phyloP scores from a whole-genome alignment of 2,797 vertebrate genomes.

The Hippopotamyrus pictus region DNA sequence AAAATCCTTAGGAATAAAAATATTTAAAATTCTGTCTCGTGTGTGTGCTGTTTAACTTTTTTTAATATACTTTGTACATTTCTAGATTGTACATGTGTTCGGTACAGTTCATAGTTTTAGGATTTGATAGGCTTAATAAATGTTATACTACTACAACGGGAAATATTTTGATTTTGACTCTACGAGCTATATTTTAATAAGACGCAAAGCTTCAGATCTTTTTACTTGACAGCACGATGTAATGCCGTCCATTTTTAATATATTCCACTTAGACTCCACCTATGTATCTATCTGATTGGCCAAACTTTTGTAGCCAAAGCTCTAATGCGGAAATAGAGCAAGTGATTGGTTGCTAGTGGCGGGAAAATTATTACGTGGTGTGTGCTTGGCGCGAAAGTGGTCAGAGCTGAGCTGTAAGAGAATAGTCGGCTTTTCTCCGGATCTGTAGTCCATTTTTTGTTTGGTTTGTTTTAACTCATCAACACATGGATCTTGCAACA shows the following conservation, averaged over 20 bases:
- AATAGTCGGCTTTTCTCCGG: not conserved
- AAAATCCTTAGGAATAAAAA: constrained; percentile 20
- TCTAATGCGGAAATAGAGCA: not conserved
- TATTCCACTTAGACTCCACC: not conserved
- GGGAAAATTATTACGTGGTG: constrained; percentile 62
- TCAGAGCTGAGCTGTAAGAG: not conserved
- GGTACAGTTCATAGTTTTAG: not conserved
- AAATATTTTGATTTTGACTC: not conserved
- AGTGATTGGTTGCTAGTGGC: constrained; percentile 61
- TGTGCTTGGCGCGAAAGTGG: constrained; percentile 62
- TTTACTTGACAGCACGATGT: not conserved
- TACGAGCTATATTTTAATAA: not conserved
- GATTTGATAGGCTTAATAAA: not conserved
- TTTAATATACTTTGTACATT: not conserved
- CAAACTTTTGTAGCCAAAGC: not conserved
- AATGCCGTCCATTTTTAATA: constrained; percentile 17
- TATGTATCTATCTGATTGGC: constrained; percentile 35
- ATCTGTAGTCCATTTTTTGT: not conserved
- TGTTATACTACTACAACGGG: not conserved
- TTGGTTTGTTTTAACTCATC: not conserved
- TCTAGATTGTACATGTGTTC: not conserved
- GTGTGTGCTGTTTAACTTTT: not conserved
- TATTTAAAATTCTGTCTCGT: not conserved
- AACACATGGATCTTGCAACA: constrained; percentile 72
- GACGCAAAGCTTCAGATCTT: not conserved